phyloP scores from a whole-genome alignment of 2,113 vertebrate genomes.

The Oxyruncus cristatus region DNA sequence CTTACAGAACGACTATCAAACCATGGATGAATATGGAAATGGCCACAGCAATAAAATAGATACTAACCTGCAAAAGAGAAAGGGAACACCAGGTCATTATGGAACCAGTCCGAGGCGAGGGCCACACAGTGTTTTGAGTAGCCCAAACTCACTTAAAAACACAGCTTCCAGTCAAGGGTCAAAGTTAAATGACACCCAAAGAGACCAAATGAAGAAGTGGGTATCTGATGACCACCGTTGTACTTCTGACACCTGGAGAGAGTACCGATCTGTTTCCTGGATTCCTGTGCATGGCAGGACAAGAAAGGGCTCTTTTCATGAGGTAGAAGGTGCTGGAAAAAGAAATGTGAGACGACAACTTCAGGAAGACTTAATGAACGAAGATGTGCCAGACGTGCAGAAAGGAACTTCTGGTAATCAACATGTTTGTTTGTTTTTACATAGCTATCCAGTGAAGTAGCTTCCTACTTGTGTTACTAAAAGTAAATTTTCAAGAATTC shows the following conservation, averaged over 20 bases:
- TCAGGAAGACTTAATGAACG: constrained; percentile 64
- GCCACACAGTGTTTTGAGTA: constrained; percentile 63
- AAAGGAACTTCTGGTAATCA: constrained; percentile 71
- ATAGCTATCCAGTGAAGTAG: background rate
- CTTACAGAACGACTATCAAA: constrained; percentile 50
- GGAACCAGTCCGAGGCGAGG: constrained; percentile 78
- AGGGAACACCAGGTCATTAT: constrained; percentile 57
- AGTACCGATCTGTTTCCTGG: constrained; percentile 61
- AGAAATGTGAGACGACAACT: constrained; percentile 59
- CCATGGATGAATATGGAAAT: constrained; percentile 73
- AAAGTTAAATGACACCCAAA: constrained; percentile 75
- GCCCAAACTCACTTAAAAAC: constrained; percentile 75
- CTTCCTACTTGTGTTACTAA: background rate
- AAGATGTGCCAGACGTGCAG: constrained; percentile 62
- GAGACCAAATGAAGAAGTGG: constrained; percentile 79
- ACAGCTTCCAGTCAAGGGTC: constrained; percentile 63
- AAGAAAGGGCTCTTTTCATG: constrained; percentile 72
- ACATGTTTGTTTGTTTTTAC: background rate
- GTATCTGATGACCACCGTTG: constrained; percentile 69
- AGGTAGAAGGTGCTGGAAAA: constrained; percentile 66
- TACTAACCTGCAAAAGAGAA: constrained; percentile 73
- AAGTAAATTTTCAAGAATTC: background rate
- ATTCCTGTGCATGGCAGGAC: constrained; percentile 52
- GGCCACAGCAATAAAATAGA: constrained; percentile 75
- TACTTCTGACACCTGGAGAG: constrained; percentile 80